Base-by-base conservation (phyloP, 2,888 invertebrate species). In the Alloplasta piceator region DNA sequence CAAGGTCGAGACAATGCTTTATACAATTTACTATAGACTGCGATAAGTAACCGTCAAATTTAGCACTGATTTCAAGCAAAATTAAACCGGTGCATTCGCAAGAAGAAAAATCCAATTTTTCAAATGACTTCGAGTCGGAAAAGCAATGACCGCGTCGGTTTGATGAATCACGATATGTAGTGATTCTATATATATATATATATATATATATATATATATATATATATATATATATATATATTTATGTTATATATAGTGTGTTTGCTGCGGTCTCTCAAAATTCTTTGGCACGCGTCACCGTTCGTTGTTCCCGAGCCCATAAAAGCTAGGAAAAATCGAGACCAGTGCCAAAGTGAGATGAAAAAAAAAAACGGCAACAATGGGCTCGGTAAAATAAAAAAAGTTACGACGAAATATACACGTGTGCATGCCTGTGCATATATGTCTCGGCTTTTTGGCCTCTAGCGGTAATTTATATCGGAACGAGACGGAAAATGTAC, bases 381-480 rank as follows among this genome's bases (percentile, higher is more conserved):
- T 67, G 74, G 48, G 41, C 55, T 52, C 12, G 67, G 48, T 58
- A 41, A 43, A 46, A 39, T 46, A 14, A 12, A 16, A 50, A 52
- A 52, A 52, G 26, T 6, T 12, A 52, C 50, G 4, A 14, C 50
- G n/a, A 52, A 6, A 52, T 14, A 52, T 14, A 52, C 50, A 12
- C 14, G 14, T 6, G 14, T 14, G 14, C n/a, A 52, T 1, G 2
- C 6, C n/a, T 4, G 14, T 52, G 14, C 14, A 52, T 14, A 16
- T 52, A 14, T 52, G 39, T 9, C 41, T 38, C 10, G 66, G 4
- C 67, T 67, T 36, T 64, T 36, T 43, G 14, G 50, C n/a, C 48
- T 52, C 70, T 64, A 77, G 70, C 77, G 78, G 71, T 72, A 78
- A 72, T 78, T 72, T 38, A 72, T 26, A 78, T 78, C 72, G 60